Evolutionary conservation across 2,113 vertebrate genomes (phyloP).

Genomic region (Trematocara marginatum): DNA sequence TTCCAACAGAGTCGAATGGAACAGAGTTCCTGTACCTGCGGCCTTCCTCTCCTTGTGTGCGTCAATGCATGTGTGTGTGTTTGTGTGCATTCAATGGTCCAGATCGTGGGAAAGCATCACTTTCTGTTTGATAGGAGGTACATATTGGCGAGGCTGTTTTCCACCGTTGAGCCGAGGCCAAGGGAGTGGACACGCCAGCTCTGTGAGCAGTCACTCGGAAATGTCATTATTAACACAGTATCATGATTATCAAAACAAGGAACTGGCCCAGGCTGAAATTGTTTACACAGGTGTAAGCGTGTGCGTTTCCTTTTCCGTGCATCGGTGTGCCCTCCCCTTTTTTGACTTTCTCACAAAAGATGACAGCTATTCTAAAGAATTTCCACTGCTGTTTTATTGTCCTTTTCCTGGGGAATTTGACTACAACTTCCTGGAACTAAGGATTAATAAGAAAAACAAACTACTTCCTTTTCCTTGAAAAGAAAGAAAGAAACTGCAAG

Average conservation of each 20-base stretch:
- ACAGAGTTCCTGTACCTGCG: background rate
- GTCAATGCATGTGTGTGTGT: background rate
- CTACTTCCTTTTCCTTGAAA: background rate
- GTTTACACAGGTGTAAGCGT: constrained; percentile 83
- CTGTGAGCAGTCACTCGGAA: constrained; percentile 68
- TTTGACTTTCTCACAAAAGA: background rate
- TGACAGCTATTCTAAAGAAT: background rate
- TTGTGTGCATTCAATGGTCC: background rate
- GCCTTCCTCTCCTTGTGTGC: background rate
- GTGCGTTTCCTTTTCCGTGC: constrained; percentile 45
- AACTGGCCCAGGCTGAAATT: constrained; percentile 59
- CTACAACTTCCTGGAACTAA: background rate
- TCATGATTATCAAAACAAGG: constrained; percentile 69
- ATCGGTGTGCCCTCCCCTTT: background rate
- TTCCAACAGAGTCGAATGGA: background rate
- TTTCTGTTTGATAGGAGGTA: constrained; percentile 77
- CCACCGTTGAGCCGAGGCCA: constrained; percentile 12
- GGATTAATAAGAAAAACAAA: background rate
- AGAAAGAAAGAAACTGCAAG: background rate
- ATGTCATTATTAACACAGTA: constrained; percentile 63
- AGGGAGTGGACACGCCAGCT: constrained; percentile 36
- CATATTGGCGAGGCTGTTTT: constrained; percentile 53
- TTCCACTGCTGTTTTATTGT: background rate
- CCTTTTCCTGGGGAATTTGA: background rate
- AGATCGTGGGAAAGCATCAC: constrained; percentile 53